Conservation (phyloP, 2,113 vertebrate species). For the Ciconia stormi region DNA sequence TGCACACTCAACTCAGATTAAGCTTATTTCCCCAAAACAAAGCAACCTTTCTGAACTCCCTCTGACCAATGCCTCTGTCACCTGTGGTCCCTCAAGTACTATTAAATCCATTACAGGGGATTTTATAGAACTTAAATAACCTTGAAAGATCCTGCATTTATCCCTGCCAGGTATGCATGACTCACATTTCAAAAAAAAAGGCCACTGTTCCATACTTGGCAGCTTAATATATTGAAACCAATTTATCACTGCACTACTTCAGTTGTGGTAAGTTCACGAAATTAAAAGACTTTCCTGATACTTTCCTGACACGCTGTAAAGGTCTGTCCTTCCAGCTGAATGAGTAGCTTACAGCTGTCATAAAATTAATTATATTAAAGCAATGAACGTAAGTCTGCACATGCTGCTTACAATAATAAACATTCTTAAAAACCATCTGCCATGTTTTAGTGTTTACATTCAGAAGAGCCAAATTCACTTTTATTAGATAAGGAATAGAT, state of each 20-base stretch:
- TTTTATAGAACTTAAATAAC: not conserved
- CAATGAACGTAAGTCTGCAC: not conserved
- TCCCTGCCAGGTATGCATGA: not conserved
- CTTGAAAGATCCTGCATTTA: not conserved
- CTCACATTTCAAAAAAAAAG: not conserved
- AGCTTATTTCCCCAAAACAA: not conserved
- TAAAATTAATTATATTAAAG: not conserved
- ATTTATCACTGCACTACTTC: not conserved
- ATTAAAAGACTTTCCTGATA: not conserved
- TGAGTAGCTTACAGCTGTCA: not conserved
- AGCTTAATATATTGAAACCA: not conserved
- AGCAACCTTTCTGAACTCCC: not conserved
- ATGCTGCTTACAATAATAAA: not conserved
- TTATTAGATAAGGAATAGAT: not conserved
- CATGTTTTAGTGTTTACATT: not conserved
- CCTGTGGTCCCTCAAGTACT: not conserved
- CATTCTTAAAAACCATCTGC: not conserved
- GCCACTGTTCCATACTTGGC: not conserved
- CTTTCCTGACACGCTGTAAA: not conserved
- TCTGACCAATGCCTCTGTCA: not conserved
- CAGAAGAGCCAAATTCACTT: not conserved
- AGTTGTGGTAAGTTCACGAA: not conserved
- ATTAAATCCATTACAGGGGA: not conserved
- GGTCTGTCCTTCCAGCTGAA: not conserved
- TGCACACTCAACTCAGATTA: not conserved